Evolutionary conservation across 2,797 vertebrate genomes (phyloP).

Genomic region (Ctenochaetus hawaiiensis): DNA sequence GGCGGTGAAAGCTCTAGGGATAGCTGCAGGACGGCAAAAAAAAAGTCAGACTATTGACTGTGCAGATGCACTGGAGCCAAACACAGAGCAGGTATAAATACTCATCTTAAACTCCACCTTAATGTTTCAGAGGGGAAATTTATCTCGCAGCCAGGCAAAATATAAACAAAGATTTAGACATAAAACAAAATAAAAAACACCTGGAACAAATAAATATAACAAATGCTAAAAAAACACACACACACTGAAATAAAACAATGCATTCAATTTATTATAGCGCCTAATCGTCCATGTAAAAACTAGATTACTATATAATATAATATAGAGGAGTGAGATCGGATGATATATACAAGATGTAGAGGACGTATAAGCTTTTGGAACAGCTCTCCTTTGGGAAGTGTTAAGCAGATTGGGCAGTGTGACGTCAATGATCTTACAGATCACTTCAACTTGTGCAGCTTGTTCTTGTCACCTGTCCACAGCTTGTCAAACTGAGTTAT

Average conservation of each 20-base stretch:
- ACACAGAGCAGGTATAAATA: background rate
- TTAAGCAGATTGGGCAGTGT: background rate
- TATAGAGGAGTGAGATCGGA: background rate
- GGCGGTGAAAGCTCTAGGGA: constrained; percentile 3
- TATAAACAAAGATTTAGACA: background rate
- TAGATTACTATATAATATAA: background rate
- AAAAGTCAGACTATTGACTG: background rate
- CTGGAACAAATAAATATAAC: background rate
- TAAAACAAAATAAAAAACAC: background rate
- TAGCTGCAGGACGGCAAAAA: background rate
- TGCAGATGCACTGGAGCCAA: background rate
- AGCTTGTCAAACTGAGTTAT: background rate
- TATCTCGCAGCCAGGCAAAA: background rate
- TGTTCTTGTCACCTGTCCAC: background rate
- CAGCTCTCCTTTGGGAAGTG: background rate
- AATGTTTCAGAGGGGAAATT: background rate
- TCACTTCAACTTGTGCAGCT: background rate
- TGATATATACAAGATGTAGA: background rate
- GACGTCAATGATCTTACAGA: background rate
- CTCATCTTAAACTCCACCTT: background rate
- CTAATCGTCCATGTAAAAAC: constrained; percentile 1
- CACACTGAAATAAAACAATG: background rate
- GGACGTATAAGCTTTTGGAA: background rate
- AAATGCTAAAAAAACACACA: background rate
- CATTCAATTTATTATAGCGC: background rate